Evolutionary conservation across 2,888 invertebrate genomes (phyloP).

Genomic region (Campoletis raptor): DNA sequence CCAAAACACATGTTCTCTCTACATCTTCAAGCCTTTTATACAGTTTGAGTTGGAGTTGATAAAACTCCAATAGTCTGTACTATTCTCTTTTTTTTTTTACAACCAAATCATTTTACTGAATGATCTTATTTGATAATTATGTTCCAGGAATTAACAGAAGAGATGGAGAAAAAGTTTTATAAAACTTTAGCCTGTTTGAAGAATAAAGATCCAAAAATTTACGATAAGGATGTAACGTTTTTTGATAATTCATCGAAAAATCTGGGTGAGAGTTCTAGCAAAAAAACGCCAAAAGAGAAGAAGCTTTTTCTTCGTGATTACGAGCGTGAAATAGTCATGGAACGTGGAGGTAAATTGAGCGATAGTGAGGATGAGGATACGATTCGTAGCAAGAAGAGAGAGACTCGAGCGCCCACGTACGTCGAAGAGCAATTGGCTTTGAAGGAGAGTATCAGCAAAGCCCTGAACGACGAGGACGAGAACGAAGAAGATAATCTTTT

Average conservation of each 20-base stretch:
- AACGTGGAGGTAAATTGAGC: slow-evolving; percentile 87
- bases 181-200: slow-evolving; percentile 94
- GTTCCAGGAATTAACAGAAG: slow-evolving; percentile 87
- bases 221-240: slow-evolving; percentile 91
- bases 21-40: no score
- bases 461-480: slow-evolving; percentile 85
- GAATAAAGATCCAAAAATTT: slow-evolving; percentile 95
- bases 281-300: slow-evolving; percentile 86
- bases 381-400: slow-evolving; percentile 71
- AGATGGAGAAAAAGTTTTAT: slow-evolving; percentile 94
- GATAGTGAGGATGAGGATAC: slow-evolving; percentile 81
- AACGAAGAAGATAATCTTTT: slow-evolving; percentile 82
- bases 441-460: slow-evolving; percentile 88
- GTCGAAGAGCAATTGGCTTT: slow-evolving; percentile 89
- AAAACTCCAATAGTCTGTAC: no score
- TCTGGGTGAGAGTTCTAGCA: slow-evolving; percentile 54
- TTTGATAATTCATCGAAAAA: slow-evolving; percentile 85
- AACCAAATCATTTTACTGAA: background rate
- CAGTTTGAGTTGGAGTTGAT: no score
- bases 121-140: background rate
- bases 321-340: slow-evolving; percentile 90
- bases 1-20: no score
- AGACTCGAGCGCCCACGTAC: slow-evolving; percentile 86
- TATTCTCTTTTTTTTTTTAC: background rate
- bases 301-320: slow-evolving; percentile 91